Evolutionary conservation across 2,113 vertebrate species (phyloP).

Genomic region (Rallus limicola): DNA sequence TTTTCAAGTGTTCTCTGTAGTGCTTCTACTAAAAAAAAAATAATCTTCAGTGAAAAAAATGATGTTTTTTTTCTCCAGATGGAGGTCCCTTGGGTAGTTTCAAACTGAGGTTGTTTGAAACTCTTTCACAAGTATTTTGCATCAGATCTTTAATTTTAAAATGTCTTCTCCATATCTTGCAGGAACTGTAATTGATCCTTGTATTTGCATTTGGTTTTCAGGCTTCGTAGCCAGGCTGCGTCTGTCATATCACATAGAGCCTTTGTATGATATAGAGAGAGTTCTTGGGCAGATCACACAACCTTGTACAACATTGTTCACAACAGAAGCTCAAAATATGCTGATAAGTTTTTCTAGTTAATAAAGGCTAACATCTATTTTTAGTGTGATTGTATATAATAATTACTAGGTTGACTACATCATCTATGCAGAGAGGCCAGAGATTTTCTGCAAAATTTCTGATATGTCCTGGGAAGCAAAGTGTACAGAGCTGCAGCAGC

Average conservation of each 20-base stretch:
- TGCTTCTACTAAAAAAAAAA: background rate
- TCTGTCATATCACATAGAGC: background rate
- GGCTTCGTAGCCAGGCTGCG: background rate
- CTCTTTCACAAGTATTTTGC: background rate
- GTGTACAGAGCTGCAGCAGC: background rate
- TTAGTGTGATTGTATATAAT: background rate
- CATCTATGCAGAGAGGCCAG: background rate
- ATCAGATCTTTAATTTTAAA: background rate
- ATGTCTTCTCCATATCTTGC: background rate
- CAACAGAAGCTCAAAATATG: background rate
- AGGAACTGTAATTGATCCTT: background rate
- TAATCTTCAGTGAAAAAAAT: background rate
- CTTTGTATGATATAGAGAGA: background rate
- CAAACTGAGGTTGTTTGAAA: background rate
- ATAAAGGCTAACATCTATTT: background rate
- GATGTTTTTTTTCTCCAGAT: background rate
- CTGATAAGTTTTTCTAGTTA: background rate
- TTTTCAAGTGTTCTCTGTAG: background rate
- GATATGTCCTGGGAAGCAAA: background rate
- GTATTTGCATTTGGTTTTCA: background rate
- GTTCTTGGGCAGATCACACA: background rate
- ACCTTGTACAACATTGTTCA: background rate
- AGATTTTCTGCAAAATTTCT: background rate
- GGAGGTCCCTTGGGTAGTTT: background rate
- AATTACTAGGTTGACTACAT: background rate